Conservation (phyloP, 2,797 vertebrate species). For the Lacerta bilineata region DNA sequence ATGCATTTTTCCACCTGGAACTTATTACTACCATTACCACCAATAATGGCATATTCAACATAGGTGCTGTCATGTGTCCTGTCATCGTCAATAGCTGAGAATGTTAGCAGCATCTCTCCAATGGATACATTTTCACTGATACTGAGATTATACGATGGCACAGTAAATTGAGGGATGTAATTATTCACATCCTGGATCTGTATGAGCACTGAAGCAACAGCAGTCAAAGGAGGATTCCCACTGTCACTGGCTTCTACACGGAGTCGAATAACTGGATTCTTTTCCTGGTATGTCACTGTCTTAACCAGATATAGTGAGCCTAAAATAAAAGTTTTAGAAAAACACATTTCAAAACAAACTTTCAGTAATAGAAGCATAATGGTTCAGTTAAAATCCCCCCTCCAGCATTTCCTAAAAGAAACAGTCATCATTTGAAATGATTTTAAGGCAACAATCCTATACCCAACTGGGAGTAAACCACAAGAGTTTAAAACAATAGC, state of each 20-base stretch:
- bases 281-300: slow-evolving; percentile 77
- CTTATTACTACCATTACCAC: slow-evolving; percentile 83
- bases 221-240: slow-evolving; percentile 83
- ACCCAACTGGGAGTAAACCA: background rate
- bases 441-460: background rate
- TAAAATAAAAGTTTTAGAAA: slow-evolving; percentile 72
- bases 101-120: slow-evolving; percentile 83
- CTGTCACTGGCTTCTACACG: slow-evolving; percentile 89
- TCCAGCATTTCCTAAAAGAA: background rate
- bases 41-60: slow-evolving; percentile 85
- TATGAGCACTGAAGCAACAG: slow-evolving; percentile 84
- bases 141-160: slow-evolving; percentile 82
- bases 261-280: slow-evolving; percentile 80
- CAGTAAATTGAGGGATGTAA: slow-evolving; percentile 85
- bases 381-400: background rate
- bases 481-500: background rate
- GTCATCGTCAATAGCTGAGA: slow-evolving; percentile 87
- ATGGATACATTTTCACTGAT: slow-evolving; percentile 82
- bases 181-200: slow-evolving; percentile 86
- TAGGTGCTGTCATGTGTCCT: slow-evolving; percentile 82
- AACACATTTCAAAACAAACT: slow-evolving; percentile 14
- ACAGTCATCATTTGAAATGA: background rate
- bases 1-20: slow-evolving; percentile 86
- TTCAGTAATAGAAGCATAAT: background rate
- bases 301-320: slow-evolving; percentile 87